Conservation (phyloP, 2,113 vertebrate species). For the Dasyprocta punctata region DNA sequence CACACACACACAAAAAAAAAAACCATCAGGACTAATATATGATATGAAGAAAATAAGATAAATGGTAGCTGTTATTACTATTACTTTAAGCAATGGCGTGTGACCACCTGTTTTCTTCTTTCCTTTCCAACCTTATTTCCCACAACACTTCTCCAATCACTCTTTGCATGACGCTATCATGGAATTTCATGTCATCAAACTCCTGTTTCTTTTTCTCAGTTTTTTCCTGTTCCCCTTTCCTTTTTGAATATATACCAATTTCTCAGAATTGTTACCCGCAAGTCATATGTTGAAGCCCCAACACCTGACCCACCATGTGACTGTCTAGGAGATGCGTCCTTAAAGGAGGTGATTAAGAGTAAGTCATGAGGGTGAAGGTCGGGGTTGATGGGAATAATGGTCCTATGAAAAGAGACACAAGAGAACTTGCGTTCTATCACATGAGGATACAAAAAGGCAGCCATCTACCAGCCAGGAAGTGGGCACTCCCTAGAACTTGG, state of each 20-base stretch:
- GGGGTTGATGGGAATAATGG: not conserved
- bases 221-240: not conserved
- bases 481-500: not conserved
- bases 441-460: not conserved
- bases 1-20: no score
- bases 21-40: not conserved
- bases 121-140: no score
- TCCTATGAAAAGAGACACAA: not conserved
- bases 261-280: not conserved
- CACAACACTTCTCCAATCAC: accelerated
- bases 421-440: not conserved
- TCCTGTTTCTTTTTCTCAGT: not conserved
- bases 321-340: accelerated
- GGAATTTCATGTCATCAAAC: not conserved
- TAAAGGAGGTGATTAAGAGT: not conserved
- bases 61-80: no score
- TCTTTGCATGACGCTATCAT: not conserved
- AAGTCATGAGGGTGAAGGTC: not conserved
- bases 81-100: not conserved
- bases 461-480: not conserved
- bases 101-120: not conserved
- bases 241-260: not conserved
- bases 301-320: no score
- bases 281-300: not conserved
- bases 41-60: not conserved